Evolutionary conservation across 1,140 invertebrate species (phyloP).

Genomic region (Lanistes nyassanus): DNA sequence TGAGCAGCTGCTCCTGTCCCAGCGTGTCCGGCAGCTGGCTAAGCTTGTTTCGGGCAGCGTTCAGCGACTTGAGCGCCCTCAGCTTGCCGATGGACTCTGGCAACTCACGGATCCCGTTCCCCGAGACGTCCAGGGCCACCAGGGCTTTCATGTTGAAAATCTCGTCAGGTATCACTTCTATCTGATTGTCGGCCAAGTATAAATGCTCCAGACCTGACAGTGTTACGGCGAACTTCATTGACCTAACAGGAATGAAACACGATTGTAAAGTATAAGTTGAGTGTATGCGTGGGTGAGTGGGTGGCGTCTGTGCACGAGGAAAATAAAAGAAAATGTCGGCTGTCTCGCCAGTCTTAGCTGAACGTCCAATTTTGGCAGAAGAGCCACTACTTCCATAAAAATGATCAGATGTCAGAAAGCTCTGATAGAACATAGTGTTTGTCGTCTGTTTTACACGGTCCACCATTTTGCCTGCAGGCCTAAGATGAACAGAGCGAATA

Average conservation of each 20-base stretch:
- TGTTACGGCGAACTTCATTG: slow-evolving; percentile 56
- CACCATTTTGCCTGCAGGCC: too few species aligned
- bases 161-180: slow-evolving; percentile 58
- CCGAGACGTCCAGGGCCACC: slow-evolving; percentile 53
- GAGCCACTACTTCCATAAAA: too few species aligned
- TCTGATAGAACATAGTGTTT: too few species aligned
- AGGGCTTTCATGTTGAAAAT: slow-evolving; percentile 57
- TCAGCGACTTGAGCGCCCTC: slow-evolving; percentile 55
- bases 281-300: not conserved
- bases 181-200: slow-evolving; percentile 52
- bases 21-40: slow-evolving; percentile 48
- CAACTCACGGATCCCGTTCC: slow-evolving; percentile 57
- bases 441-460: too few species aligned
- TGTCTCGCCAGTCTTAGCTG: too few species aligned
- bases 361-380: too few species aligned
- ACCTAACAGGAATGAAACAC: slow-evolving; percentile 33
- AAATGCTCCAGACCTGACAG: slow-evolving; percentile 50
- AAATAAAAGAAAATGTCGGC: not conserved
- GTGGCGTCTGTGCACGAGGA: not conserved
- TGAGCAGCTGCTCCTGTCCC: slow-evolving; percentile 53
- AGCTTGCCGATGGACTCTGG: slow-evolving; percentile 57
- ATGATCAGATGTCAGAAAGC: too few species aligned
- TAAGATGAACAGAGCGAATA: too few species aligned
- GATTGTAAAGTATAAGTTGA: too few species aligned
- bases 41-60: slow-evolving; percentile 55